Evolutionary conservation across 2,888 invertebrate species (phyloP).

Genomic region (Odontomyia ornata): DNA sequence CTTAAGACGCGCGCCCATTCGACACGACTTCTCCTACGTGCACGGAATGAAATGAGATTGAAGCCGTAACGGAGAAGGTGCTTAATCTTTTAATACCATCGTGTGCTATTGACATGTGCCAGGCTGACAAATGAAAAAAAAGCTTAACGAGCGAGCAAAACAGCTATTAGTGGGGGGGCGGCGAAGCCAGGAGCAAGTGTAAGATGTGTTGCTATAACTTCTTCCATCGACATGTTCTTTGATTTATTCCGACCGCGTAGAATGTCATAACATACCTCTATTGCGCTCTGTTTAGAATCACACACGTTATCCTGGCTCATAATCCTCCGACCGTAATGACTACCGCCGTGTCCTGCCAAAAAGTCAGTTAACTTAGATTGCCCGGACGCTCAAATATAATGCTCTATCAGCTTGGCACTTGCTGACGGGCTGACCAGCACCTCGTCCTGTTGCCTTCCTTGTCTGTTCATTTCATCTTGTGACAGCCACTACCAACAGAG

Average conservation of each 20-base stretch:
- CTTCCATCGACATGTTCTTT: neutral
- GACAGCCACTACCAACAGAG: neutral
- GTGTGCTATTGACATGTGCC: conserved; percentile 34
- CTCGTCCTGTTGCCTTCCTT: neutral
- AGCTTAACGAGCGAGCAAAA: neutral
- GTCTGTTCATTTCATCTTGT: neutral
- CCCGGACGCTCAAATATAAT: neutral
- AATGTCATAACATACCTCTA: conserved; percentile 2
- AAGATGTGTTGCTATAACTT: conserved; percentile 31
- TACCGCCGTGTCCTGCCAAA: neutral
- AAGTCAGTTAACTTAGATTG: neutral
- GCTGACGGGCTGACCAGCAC: too few relatives aligned
- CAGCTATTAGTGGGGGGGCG: neutral
- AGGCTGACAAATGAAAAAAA: conserved; percentile 36
- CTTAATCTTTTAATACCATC: conserved; percentile 37
- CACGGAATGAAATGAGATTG: neutral
- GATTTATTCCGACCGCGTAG: conserved; percentile 37
- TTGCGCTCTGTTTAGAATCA: neutral
- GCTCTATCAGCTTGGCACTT: neutral
- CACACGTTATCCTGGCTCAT: neutral
- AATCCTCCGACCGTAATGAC: conserved; percentile 9
- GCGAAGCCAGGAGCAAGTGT: neutral
- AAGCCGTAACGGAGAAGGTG: conserved; percentile 12
- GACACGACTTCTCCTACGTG: conserved; percentile 1
- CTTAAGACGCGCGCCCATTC: too few relatives aligned